Evolutionary conservation across 2,888 invertebrate species (phyloP), one percentile per base, ranked within the genome.

Genomic region (Drosophila recens): DNA sequence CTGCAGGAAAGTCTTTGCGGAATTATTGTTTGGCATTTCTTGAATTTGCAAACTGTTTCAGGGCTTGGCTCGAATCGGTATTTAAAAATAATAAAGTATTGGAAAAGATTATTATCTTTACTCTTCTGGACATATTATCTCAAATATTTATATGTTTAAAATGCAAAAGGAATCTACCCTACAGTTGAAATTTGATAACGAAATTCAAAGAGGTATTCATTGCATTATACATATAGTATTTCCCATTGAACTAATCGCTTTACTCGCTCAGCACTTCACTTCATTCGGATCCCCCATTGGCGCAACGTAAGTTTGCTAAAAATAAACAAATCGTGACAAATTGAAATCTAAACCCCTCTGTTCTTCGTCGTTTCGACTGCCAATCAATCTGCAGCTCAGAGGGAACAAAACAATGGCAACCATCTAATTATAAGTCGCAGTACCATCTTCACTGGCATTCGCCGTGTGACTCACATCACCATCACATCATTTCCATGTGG

Each of bases 321-420:
- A 79, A 83, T 87, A 83, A 75, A 79, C 66, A 68, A 73, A 66
- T 84, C 87, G 84, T 87, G 83, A 83, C 80, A 75, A 83, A 81
- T 67, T 56, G 63, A 54, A 64, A 46, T 67, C 45, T 9, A 49
- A 34, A 10, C 36, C 56, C 30, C 17, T 20, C 11, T 11, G 11
- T 9, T 3, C 33, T 36, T 36, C 45, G 17, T 40, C 45, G 15
- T 33, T 30, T 42, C 42, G 52, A 15, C 20, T 45, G 58, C 33
- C 65, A 57, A 57, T 53, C 76, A 67, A 67, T 67, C 30, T 63
- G 57, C 57, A 72, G 43, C 67, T 36, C 54, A 43, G 36, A 63
- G 51, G 33, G 23, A 48, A 11, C 27, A 11, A 66, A 61, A 74
- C 74, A 78, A 74, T 64, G 66, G 66, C 70, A 66, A 61, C 45